Conservation (phyloP, 53 echinoderm and acorn worm species). For the Patiria pectinifera region DNA sequence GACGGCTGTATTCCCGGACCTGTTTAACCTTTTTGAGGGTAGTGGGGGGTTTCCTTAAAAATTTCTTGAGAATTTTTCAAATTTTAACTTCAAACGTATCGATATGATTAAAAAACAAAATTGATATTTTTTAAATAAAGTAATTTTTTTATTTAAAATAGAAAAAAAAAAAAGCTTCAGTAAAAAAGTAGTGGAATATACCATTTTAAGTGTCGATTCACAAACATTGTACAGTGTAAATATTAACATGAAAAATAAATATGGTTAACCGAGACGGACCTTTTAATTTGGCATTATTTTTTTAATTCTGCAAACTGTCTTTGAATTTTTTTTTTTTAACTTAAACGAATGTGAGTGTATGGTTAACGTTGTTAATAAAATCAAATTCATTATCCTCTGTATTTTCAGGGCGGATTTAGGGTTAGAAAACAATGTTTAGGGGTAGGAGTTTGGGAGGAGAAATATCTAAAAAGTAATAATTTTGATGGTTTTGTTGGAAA, state of each 20-base stretch:
- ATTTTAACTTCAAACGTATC: neutral
- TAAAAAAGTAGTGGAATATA: constrained; percentile 12
- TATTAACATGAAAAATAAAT: neutral
- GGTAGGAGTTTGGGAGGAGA: too few species aligned
- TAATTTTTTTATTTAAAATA: constrained; percentile 55
- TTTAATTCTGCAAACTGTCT: neutral
- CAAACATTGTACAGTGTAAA: constrained; percentile 45
- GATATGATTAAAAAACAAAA: constrained; percentile 7
- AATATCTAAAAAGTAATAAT: too few species aligned
- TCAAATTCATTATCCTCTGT: neutral
- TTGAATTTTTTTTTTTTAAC: neutral
- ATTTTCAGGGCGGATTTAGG: neutral
- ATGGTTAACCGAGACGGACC: constrained; percentile 16
- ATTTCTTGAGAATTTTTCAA: constrained; percentile 1
- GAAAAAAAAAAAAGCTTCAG: neutral
- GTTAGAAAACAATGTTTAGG: neutral
- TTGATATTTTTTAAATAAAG: constrained; percentile 40
- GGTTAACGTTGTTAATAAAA: neutral
- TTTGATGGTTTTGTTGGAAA: too few species aligned
- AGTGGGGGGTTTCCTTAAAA: neutral
- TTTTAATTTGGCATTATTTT: neutral
- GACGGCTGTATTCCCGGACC: neutral
- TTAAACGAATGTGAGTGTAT: neutral
- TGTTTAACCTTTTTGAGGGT: neutral
- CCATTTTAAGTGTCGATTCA: neutral